Evolutionary conservation across 2,888 invertebrate species (phyloP).

Genomic region (Salticus scenicus): DNA sequence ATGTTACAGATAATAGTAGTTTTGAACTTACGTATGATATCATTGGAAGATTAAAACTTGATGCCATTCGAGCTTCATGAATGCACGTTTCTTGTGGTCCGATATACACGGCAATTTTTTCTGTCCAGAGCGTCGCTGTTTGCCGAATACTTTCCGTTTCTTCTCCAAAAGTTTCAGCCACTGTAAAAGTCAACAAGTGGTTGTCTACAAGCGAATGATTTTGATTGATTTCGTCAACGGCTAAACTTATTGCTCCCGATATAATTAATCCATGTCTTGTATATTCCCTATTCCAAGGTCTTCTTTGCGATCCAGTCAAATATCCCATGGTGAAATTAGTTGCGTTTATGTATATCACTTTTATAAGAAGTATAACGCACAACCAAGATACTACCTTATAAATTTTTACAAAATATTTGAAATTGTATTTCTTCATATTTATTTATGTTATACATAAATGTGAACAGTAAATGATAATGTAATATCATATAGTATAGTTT

Average conservation of each 20-base stretch:
- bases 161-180: constrained; percentile 93
- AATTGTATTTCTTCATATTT: background rate
- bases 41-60: constrained; percentile 95
- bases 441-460: too few species aligned
- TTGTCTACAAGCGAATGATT: constrained; percentile 78
- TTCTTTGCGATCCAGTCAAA: constrained; percentile 87
- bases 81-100: constrained; percentile 93
- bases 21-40: constrained; percentile 95
- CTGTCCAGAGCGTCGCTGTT: constrained; percentile 89
- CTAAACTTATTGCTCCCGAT: constrained; percentile 88
- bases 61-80: constrained; percentile 94
- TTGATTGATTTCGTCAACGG: constrained; percentile 84
- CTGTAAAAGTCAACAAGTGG: constrained; percentile 85
- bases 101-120: constrained; percentile 90
- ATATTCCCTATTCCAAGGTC: constrained; percentile 84
- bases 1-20: too few species aligned
- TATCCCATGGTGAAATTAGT: constrained; percentile 87
- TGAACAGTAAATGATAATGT: background rate
- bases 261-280: constrained; percentile 84
- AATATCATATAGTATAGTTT: background rate
- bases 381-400: background rate
- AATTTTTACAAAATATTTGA: background rate
- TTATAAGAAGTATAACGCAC: background rate
- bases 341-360: constrained; percentile 31
- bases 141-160: constrained; percentile 89